phyloP scores from a whole-genome alignment of 2,797 vertebrate species.

The Enteromius viviparus region DNA sequence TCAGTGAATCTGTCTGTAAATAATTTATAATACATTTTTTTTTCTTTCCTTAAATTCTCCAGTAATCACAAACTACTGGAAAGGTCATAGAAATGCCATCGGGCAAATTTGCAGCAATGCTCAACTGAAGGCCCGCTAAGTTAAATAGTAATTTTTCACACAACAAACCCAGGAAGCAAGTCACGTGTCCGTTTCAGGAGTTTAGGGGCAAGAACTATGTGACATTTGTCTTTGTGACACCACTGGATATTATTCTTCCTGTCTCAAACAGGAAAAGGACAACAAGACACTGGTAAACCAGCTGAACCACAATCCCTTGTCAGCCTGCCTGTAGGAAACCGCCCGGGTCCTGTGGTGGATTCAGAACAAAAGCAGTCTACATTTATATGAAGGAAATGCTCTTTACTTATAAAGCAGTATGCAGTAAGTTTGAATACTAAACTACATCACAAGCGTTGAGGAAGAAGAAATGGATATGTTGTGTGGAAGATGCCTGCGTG shows the following conservation, averaged over 20 bases:
- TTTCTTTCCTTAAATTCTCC: not conserved
- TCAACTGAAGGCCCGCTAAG: not conserved
- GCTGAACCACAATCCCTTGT: slow-evolving; percentile 21
- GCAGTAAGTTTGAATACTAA: not conserved
- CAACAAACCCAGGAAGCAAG: slow-evolving; percentile 7
- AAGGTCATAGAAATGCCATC: not conserved
- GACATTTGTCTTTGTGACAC: slow-evolving; percentile 12
- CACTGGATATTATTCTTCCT: slow-evolving; percentile 35
- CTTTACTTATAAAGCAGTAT: not conserved
- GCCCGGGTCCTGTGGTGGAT: not conserved
- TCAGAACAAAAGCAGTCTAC: slow-evolving; percentile 17
- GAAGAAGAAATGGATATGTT: slow-evolving; percentile 16
- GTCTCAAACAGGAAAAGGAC: slow-evolving; percentile 25
- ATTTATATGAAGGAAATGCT: slow-evolving; percentile 15
- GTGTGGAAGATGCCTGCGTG: not conserved
- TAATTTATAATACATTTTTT: not conserved
- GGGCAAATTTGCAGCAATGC: not conserved
- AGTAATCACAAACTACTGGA: not conserved
- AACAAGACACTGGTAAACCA: slow-evolving; percentile 22
- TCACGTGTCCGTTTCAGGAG: not conserved
- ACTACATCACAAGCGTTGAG: not conserved
- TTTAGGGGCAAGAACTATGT: slow-evolving; percentile 12
- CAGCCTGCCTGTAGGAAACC: slow-evolving; percentile 20
- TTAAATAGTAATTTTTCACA: not conserved
- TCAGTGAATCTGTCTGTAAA: not conserved